Evolutionary conservation across 2,797 vertebrate genomes (phyloP).

Genomic region (Brotogeris chrysoptera): DNA sequence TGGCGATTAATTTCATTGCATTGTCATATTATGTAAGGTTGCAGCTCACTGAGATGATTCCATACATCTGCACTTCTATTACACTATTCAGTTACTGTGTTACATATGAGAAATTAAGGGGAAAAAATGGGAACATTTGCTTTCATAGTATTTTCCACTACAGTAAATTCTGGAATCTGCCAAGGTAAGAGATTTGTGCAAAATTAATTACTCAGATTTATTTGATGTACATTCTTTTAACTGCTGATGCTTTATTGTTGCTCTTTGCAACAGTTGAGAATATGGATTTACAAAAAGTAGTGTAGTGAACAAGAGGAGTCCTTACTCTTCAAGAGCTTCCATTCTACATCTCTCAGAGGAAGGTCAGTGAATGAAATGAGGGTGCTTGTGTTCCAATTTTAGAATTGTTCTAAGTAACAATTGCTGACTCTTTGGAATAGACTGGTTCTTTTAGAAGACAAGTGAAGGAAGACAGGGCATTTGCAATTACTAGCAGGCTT

Average conservation of each 20-base stretch:
- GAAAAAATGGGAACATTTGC: neutral
- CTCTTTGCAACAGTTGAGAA: neutral
- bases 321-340: neutral
- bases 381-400: neutral
- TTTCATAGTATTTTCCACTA: neutral
- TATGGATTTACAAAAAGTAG: neutral
- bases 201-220: neutral
- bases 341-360: neutral
- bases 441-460: neutral
- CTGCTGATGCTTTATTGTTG: neutral
- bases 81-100: neutral
- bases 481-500: neutral
- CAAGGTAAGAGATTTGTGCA: neutral
- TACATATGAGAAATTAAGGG: neutral
- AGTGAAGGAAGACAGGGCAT: neutral
- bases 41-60: neutral
- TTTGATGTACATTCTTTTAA: neutral
- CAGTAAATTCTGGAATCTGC: neutral
- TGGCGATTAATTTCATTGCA: neutral
- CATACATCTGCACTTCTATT: neutral
- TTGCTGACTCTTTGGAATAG: neutral
- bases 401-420: neutral
- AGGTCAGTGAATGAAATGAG: neutral
- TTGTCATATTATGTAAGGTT: neutral
- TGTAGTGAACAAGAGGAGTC: neutral